Conservation (phyloP, 2,113 vertebrate genomes). For the Pomatostomus ruficeps region DNA sequence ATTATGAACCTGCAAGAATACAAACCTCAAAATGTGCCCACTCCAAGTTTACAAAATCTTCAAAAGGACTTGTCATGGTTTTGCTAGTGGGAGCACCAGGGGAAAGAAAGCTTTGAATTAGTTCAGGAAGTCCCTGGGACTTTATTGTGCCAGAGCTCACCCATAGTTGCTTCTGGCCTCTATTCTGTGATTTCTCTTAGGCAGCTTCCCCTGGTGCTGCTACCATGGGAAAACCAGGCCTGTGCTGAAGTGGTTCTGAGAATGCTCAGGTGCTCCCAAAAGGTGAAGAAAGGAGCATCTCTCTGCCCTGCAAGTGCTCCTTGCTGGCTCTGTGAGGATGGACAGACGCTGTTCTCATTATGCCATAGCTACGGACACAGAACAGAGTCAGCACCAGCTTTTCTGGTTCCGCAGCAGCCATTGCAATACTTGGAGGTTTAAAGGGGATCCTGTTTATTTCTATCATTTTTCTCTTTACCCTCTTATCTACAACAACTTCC, state of each 20-base stretch:
- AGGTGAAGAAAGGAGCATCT: neutral
- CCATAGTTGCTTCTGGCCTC: neutral
- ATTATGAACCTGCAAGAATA: neutral
- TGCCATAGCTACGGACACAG: neutral
- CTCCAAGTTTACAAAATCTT: neutral
- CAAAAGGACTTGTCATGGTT: neutral
- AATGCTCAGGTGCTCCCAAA: neutral
- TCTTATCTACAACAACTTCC: neutral
- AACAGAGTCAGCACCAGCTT: neutral
- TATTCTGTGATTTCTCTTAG: neutral
- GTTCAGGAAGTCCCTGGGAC: neutral
- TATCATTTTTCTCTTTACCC: neutral
- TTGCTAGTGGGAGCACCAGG: neutral
- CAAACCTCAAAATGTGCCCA: neutral
- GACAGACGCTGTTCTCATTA: neutral
- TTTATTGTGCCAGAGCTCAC: neutral
- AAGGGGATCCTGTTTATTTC: neutral
- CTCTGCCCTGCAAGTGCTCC: neutral
- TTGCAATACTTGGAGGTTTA: neutral
- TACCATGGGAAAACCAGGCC: neutral
- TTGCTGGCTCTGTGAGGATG: neutral
- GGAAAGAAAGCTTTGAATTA: neutral
- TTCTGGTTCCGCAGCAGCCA: neutral
- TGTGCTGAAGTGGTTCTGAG: neutral
- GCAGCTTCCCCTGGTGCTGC: neutral